These are phyloP conservation scores for Danaus chrysippus DNA, from an alignment of 2,888 invertebrate genomes.

Conservation along the genomic window DNA sequence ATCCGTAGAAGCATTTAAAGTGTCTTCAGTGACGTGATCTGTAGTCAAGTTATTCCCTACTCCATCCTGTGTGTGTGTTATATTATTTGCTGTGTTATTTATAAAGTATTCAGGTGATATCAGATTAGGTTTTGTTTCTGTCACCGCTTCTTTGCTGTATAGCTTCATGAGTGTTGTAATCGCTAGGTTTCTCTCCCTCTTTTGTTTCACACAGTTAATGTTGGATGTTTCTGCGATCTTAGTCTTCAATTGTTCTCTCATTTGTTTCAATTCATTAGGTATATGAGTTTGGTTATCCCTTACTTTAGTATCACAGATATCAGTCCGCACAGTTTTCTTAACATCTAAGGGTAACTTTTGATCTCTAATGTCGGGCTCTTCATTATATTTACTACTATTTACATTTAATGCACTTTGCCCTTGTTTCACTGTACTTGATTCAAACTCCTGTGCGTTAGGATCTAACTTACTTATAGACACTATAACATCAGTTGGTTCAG, in stretches of 20 bases:
- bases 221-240: constrained; percentile 45
- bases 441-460: constrained; percentile 51
- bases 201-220: constrained; percentile 37
- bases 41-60: background rate
- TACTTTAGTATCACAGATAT: constrained; percentile 20
- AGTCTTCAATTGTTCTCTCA: constrained; percentile 40
- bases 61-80: constrained; percentile 1
- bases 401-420: too few species aligned
- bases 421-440: constrained; percentile 33
- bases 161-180: constrained; percentile 52
- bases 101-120: constrained; percentile 49
- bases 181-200: constrained; percentile 51
- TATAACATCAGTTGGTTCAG: constrained; percentile 13
- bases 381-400: too few species aligned
- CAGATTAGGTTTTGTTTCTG: constrained; percentile 37
- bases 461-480: constrained; percentile 49
- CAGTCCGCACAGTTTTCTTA: constrained; percentile 16
- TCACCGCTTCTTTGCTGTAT: constrained; percentile 33
- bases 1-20: background rate
- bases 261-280: constrained; percentile 26
- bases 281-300: constrained; percentile 21
- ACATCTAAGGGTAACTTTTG: background rate
- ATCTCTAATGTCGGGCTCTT: too few species aligned
- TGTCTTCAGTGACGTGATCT: constrained; percentile 4
- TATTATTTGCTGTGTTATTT: constrained; percentile 9